Conservation (phyloP, 2,888 invertebrate species). For the Eupithecia subfuscata region DNA sequence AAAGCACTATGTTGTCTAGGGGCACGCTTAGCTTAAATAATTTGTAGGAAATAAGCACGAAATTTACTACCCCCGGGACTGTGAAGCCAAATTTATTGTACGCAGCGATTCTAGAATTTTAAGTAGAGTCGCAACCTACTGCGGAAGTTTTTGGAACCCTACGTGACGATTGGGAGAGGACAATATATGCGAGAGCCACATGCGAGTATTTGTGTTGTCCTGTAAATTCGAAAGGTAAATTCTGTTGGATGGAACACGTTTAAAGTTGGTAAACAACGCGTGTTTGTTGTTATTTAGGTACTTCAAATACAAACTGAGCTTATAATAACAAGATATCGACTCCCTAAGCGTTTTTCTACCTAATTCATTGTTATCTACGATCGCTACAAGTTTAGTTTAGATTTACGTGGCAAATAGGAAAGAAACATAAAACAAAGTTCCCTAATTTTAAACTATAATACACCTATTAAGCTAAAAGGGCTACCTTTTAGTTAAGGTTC, state of each 20-base stretch:
- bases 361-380: background rate
- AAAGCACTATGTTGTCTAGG: slow-evolving; percentile 33
- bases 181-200: slow-evolving; percentile 14
- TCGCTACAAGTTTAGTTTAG: background rate
- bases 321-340: background rate
- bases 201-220: slow-evolving; percentile 12
- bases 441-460: slow-evolving; percentile 21
- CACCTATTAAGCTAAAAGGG: slow-evolving; percentile 29
- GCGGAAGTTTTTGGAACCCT: slow-evolving; percentile 47
- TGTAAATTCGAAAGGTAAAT: slow-evolving; percentile 5
- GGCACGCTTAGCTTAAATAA: slow-evolving; percentile 65
- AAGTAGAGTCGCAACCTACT: slow-evolving; percentile 69
- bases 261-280: background rate
- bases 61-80: slow-evolving; percentile 68
- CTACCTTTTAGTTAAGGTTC: slow-evolving; percentile 33
- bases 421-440: background rate
- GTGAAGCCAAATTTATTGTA: slow-evolving; percentile 74
- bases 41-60: slow-evolving; percentile 72
- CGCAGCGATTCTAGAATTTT: slow-evolving; percentile 74
- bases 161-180: slow-evolving; percentile 32
- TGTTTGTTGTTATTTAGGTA: background rate
- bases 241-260: background rate
- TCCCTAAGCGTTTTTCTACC: background rate
- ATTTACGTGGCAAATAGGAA: background rate
- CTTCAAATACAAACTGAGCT: background rate